phyloP scores from a whole-genome alignment of 2,797 vertebrate species.

The Glossophaga mutica region DNA sequence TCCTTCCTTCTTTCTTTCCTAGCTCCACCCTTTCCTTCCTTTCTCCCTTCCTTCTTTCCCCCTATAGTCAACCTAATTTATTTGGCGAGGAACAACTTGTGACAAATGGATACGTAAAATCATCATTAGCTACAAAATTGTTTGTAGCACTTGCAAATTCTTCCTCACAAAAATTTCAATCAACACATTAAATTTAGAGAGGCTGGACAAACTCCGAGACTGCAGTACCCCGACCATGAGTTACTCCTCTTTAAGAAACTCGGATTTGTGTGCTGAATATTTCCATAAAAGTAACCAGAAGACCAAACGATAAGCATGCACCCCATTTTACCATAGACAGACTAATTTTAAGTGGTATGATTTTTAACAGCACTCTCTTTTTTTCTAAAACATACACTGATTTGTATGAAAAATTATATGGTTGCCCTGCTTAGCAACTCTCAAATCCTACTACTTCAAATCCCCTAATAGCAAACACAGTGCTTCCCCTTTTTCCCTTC shows the following conservation, averaged over 20 bases:
- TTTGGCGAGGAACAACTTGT: neutral
- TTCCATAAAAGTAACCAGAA: slow-evolving; percentile 5
- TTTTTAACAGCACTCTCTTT: neutral
- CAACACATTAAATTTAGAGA: neutral
- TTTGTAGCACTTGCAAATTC: neutral
- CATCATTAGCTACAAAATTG: neutral
- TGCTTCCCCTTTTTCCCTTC: neutral
- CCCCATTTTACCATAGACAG: neutral
- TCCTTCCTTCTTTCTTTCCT: neutral
- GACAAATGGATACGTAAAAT: neutral
- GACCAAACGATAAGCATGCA: neutral
- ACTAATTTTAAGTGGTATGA: neutral
- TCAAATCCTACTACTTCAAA: neutral
- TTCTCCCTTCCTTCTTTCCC: neutral
- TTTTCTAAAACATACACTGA: neutral
- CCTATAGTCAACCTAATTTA: neutral
- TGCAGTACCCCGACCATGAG: no score
- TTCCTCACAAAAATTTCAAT: neutral
- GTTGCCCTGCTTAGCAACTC: neutral
- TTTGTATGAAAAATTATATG: neutral
- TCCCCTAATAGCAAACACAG: neutral
- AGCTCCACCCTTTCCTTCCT: neutral
- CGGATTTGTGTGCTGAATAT: neutral
- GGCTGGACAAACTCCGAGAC: neutral
- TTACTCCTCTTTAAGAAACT: neutral